These are phyloP conservation scores for Corythaeola cristata DNA, from an alignment of 2,113 vertebrate genomes.

Conservation along the genomic window DNA sequence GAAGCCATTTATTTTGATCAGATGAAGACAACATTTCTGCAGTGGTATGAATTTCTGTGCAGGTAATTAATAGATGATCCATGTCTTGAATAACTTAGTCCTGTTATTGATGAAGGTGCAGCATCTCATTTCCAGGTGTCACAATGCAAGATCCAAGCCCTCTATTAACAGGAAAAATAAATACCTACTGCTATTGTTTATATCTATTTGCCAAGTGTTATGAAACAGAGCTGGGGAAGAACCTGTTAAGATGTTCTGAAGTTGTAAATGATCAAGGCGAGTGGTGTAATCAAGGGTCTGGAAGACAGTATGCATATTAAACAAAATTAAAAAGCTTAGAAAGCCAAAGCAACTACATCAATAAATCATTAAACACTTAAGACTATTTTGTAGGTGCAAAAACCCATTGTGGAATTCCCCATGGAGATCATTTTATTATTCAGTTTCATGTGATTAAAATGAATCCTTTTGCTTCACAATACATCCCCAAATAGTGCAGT, in stretches of 20 bases:
- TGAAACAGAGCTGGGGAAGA: not conserved
- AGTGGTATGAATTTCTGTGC: not conserved
- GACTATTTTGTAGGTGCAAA: not conserved
- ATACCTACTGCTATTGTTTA: not conserved
- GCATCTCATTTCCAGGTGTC: not conserved
- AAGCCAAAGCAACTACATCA: not conserved
- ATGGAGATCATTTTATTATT: not conserved
- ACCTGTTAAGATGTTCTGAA: not conserved
- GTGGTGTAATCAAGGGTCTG: not conserved
- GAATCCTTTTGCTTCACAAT: not conserved
- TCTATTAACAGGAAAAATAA: not conserved
- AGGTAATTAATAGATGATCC: not conserved
- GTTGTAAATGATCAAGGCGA: not conserved
- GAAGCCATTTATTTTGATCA: not conserved
- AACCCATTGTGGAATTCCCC: not conserved
- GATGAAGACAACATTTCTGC: not conserved
- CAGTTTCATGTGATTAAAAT: not conserved
- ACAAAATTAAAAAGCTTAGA: not conserved
- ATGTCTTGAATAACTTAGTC: not conserved
- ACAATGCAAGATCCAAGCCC: not conserved
- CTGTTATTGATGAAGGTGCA: not conserved
- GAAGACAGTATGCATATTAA: not conserved
- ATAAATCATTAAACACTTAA: not conserved
- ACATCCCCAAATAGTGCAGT: not conserved
- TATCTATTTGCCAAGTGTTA: not conserved